These are phyloP conservation scores for Petrocephalus microphthalmus DNA, from an alignment of 2,113 vertebrate species.

Conservation along the genomic window DNA sequence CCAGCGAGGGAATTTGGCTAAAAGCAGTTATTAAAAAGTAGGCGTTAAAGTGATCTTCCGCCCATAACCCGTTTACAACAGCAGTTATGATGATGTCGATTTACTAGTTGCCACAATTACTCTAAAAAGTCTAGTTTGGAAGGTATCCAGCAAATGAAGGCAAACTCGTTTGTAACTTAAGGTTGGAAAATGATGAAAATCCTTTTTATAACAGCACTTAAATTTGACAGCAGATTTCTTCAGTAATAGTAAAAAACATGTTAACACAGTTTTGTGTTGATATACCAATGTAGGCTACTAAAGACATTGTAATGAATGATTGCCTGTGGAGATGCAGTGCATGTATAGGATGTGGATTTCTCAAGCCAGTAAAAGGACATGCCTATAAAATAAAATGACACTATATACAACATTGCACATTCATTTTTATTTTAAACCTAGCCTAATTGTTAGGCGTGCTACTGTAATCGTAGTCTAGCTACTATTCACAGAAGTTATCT, in stretches of 20 bases:
- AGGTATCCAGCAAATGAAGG: neutral
- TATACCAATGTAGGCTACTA: neutral
- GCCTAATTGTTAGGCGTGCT: neutral
- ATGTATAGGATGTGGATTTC: neutral
- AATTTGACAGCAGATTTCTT: neutral
- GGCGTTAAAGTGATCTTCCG: conserved; percentile 5
- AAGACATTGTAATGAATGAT: neutral
- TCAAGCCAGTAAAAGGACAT: neutral
- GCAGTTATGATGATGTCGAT: neutral
- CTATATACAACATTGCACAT: neutral
- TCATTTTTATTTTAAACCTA: neutral
- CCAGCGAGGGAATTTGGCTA: neutral
- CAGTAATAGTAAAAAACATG: neutral
- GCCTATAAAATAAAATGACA: neutral
- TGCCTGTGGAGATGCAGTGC: neutral
- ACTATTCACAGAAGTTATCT: neutral
- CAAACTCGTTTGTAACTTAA: neutral
- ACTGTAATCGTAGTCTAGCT: neutral
- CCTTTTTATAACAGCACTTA: neutral
- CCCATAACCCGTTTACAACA: neutral
- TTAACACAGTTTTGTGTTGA: neutral
- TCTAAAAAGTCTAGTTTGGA: conserved; percentile 9
- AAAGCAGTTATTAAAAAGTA: neutral
- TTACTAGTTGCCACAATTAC: conserved; percentile 3
- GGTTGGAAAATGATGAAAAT: neutral